Conservation (phyloP, 2,888 invertebrate species). For the Agrotis segetum region DNA sequence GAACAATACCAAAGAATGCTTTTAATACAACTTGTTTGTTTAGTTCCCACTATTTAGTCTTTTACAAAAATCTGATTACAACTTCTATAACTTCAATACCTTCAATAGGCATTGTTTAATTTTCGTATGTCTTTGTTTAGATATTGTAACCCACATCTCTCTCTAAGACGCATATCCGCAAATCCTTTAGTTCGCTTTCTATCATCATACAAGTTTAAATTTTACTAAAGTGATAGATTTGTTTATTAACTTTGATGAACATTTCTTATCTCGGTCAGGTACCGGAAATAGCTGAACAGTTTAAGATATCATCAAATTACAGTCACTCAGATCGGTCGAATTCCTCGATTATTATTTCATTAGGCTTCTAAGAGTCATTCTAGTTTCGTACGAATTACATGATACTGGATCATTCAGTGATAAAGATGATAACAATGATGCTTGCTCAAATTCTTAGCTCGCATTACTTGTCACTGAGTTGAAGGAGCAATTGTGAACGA, state of each 20-base stretch:
- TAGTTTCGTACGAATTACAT: conserved; percentile 2
- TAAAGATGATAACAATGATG: conserved; percentile 6
- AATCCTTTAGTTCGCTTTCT: too few relatives aligned
- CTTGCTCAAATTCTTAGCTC: conserved; percentile 23
- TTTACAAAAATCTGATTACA: too few relatives aligned
- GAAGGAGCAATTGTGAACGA: conserved; percentile 38
- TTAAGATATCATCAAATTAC: background rate
- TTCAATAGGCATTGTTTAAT: background rate
- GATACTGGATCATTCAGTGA: background rate
- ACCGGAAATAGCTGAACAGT: conserved; percentile 6
- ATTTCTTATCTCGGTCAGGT: background rate
- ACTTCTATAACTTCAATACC: background rate
- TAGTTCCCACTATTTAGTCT: too few relatives aligned
- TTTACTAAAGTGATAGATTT: too few relatives aligned
- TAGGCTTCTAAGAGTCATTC: background rate
- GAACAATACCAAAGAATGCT: too few relatives aligned
- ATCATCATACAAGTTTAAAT: too few relatives aligned
- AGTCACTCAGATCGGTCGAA: conserved; percentile 2
- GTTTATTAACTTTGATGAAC: background rate
- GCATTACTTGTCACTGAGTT: conserved; percentile 20
- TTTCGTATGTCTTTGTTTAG: background rate
- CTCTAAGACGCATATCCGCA: background rate
- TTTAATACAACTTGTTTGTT: too few relatives aligned
- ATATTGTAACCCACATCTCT: background rate
- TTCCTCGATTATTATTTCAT: conserved; percentile 32